A percentile compares a stretch with the other conserved stretches of the same genome.
Evolutionary conservation across 2,888 invertebrate genomes (phyloP).

Genomic region (Steinernema scapterisci): DNA sequence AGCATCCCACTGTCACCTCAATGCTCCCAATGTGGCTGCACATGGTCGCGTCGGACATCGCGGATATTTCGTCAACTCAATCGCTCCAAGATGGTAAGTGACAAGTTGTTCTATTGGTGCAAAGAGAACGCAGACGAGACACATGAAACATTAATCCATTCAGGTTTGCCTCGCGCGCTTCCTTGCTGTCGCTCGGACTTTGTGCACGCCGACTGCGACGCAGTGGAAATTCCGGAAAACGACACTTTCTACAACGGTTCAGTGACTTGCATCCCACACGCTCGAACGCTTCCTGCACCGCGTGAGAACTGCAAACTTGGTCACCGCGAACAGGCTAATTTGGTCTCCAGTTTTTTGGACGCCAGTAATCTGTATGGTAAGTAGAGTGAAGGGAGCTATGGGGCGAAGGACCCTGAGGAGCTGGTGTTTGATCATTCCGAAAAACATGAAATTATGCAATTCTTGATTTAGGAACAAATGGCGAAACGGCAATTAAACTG

Average conservation of each 20-base stretch:
- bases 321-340: conserved; percentile 85
- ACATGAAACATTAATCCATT: no score
- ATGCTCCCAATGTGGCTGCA: conserved; percentile 72
- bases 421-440: no score
- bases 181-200: conserved; percentile 63
- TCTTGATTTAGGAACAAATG: conserved; percentile 73
- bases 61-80: conserved; percentile 72
- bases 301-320: conserved; percentile 59
- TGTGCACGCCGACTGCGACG: conserved; percentile 62
- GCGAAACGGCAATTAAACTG: conserved; percentile 79
- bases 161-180: conserved; percentile 41
- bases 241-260: conserved; percentile 54
- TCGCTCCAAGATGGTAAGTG: conserved; percentile 45
- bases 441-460: background rate
- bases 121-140: no score
- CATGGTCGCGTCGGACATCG: conserved; percentile 63
- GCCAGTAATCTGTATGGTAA: conserved; percentile 81
- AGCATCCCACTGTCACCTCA: conserved; percentile 48
- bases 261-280: conserved; percentile 45
- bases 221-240: conserved; percentile 56
- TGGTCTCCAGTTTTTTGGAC: conserved; percentile 83
- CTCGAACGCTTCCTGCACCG: conserved; percentile 60
- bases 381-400: no score
- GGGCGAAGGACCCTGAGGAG: no score
- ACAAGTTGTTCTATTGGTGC: no score